A percentile compares a stretch with the other conserved stretches of the same genome.
Conservation (phyloP, 2,888 invertebrate species). For the Drosophila leonis region DNA sequence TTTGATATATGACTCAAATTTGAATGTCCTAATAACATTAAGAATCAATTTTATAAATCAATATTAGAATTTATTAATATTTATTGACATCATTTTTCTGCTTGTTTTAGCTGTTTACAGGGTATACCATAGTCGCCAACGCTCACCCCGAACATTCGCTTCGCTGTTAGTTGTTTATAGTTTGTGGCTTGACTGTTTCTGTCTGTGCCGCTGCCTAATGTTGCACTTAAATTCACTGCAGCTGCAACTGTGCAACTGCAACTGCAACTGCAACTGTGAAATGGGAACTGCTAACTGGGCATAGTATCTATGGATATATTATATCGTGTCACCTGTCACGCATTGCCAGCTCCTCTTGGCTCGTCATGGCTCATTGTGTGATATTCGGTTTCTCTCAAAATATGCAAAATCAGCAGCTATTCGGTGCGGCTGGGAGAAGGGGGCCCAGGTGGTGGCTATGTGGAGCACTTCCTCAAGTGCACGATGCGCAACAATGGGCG, state of each 20-base stretch:
- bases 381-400: constrained; percentile 72
- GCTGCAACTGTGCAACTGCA: constrained; percentile 9
- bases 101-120: background rate
- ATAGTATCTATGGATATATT: constrained; percentile 9
- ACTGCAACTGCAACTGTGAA: constrained; percentile 5
- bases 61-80: background rate
- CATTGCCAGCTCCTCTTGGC: constrained; percentile 28
- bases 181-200: constrained; percentile 9
- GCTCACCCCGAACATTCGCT: background rate
- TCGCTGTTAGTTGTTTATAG: constrained; percentile 21
- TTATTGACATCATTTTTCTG: background rate
- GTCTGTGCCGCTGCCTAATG: constrained; percentile 24
- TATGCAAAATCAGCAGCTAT: constrained; percentile 62
- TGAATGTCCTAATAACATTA: too few relatives aligned
- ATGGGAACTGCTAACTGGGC: constrained; percentile 15
- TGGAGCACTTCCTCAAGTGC: constrained; percentile 77
- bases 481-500: constrained; percentile 75
- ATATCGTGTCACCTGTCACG: constrained; percentile 69
- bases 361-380: constrained; percentile 68
- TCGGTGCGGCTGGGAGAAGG: background rate
- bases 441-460: constrained; percentile 29
- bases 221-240: constrained; percentile 34
- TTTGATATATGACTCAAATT: too few relatives aligned
- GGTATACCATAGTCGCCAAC: background rate
- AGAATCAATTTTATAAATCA: background rate